Percentiles rank a stretch among this genome's conserved stretches.
phyloP scores from a whole-genome alignment of 2,797 vertebrate genomes.

The Lutra lutra region DNA sequence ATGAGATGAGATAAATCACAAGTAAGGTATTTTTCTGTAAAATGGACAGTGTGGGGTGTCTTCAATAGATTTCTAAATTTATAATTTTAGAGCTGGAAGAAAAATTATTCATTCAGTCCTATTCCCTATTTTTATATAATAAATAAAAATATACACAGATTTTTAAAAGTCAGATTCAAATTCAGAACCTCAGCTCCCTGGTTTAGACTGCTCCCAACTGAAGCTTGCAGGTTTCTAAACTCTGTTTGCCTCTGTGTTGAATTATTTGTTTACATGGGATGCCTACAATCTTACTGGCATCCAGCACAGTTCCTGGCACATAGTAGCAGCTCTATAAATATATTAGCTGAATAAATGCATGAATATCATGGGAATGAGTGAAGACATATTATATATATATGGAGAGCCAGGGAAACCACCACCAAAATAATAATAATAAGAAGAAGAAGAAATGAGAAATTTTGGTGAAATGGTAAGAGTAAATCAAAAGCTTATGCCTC shows the following conservation, averaged over 20 bases:
- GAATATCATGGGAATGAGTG: background rate
- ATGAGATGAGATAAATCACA: background rate
- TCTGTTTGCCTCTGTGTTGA: background rate
- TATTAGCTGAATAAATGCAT: background rate
- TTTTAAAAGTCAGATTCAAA: constrained; percentile 41
- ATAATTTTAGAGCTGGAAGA: constrained; percentile 31
- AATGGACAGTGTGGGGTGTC: background rate
- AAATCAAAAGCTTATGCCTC: constrained; percentile 72
- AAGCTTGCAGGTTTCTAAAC: background rate
- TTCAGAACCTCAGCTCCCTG: background rate
- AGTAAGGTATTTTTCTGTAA: background rate
- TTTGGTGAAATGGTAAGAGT: constrained; percentile 40
- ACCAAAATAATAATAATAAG: background rate
- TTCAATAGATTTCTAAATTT: constrained; percentile 40
- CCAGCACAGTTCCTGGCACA: background rate
- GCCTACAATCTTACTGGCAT: background rate
- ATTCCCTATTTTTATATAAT: constrained; percentile 1
- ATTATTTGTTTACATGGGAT: background rate
- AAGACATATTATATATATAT: background rate
- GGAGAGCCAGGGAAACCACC: background rate
- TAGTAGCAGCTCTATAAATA: constrained; percentile 11
- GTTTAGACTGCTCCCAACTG: background rate
- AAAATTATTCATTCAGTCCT: background rate
- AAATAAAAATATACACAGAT: constrained; percentile 7
- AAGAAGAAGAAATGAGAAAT: background rate